A percentile compares a stretch with the other conserved stretches of the same genome.
Conservation (phyloP, 2,888 invertebrate species). For the Camptogramma bilineatum region DNA sequence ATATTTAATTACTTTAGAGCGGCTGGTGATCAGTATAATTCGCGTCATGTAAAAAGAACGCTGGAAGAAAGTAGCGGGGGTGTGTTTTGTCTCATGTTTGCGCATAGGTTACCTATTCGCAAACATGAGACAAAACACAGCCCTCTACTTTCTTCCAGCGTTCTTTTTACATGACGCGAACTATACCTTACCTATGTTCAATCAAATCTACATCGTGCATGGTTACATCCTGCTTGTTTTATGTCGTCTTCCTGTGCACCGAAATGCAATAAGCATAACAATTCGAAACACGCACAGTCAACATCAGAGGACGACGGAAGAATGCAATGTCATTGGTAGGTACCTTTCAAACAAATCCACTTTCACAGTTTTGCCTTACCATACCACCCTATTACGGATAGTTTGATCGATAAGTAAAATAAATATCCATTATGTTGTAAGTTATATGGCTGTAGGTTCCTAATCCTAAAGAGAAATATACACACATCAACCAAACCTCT, state of each 20-base stretch:
- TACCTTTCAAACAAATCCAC: neutral
- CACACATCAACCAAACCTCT: neutral
- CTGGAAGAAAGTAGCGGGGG: no score
- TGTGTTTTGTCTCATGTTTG: no score
- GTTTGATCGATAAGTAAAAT: neutral
- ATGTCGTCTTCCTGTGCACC: conserved; percentile 25
- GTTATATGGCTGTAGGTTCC: neutral
- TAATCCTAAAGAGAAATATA: neutral
- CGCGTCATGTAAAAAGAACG: no score
- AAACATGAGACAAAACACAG: no score
- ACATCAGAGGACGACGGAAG: conserved; percentile 26
- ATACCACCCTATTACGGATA: neutral
- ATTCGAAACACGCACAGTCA: conserved; percentile 30
- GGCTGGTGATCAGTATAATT: no score
- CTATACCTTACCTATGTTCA: no score
- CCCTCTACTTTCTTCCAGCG: no score
- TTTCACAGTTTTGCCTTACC: neutral
- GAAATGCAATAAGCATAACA: conserved; percentile 5
- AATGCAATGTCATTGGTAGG: conserved; percentile 14
- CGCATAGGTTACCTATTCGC: no score
- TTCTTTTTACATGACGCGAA: no score
- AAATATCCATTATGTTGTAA: neutral
- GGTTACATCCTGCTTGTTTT: conserved; percentile 21
- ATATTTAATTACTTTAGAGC: no score
- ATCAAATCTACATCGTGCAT: neutral